These are phyloP conservation scores for Echiichthys vipera DNA, from an alignment of 2,797 vertebrate species.

Conservation along the genomic window DNA sequence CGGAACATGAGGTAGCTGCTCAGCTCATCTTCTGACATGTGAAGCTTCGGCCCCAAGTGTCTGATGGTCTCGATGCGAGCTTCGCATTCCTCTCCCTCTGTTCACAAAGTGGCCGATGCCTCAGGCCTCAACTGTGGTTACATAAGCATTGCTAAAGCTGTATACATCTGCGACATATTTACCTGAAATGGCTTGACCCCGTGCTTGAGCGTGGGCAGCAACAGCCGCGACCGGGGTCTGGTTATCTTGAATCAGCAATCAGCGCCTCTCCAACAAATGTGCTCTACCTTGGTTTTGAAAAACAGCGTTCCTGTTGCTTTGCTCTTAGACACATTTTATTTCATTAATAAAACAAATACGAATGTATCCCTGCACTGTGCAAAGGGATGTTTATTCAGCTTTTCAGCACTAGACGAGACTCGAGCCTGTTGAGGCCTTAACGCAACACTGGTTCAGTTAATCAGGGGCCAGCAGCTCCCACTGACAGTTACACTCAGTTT, in stretches of 20 bases:
- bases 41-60: conserved; percentile 11
- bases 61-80: conserved; percentile 18
- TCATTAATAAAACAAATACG: conserved; percentile 48
- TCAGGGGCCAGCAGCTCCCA: conserved; percentile 52
- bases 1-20: conserved; percentile 12
- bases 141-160: conserved; percentile 46
- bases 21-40: conserved; percentile 23
- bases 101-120: conserved; percentile 33
- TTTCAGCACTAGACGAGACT: conserved; percentile 36
- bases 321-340: conserved; percentile 41
- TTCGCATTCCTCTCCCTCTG: conserved; percentile 48
- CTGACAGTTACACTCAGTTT: conserved; percentile 62
- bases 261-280: conserved; percentile 27
- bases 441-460: conserved; percentile 57
- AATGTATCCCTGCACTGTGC: conserved; percentile 15
- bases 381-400: conserved; percentile 68
- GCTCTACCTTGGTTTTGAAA: background rate
- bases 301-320: conserved; percentile 7
- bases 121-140: conserved; percentile 35
- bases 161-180: conserved; percentile 49
- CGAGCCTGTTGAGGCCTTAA: conserved; percentile 41
- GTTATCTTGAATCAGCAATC: background rate
- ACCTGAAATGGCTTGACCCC: conserved; percentile 44
- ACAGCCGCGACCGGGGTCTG: background rate
- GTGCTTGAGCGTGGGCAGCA: conserved; percentile 1